Conservation (phyloP, 2,888 invertebrate genomes). For the Eremobia ochroleuca region DNA sequence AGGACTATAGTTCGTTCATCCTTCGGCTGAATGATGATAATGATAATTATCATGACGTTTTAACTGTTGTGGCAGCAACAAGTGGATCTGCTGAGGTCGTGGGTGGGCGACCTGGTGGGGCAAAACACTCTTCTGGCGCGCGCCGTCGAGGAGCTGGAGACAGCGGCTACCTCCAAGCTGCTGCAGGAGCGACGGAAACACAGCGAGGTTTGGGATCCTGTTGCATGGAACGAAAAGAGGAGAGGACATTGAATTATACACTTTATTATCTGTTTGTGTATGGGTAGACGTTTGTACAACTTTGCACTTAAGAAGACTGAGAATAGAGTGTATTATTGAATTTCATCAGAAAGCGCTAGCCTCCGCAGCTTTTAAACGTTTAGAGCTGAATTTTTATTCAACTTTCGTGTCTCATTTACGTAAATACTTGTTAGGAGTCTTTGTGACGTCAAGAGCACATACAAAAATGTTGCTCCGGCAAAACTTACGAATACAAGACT, state of each 20-base stretch:
- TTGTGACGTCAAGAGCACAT: neutral
- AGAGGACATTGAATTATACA: neutral
- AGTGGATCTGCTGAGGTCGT: conserved; percentile 91
- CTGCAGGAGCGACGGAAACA: conserved; percentile 81
- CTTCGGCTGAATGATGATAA: neutral
- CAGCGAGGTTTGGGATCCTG: conserved; percentile 76
- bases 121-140: conserved; percentile 93
- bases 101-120: conserved; percentile 93
- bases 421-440: neutral
- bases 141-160: conserved; percentile 93
- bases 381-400: neutral
- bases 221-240: neutral
- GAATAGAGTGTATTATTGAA: neutral
- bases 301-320: neutral
- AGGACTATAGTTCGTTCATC: no score
- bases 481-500: neutral
- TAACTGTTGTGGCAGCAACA: conserved; percentile 89
- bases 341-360: neutral
- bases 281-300: neutral
- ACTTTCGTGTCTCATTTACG: neutral
- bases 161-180: conserved; percentile 92
- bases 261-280: neutral
- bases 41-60: neutral
- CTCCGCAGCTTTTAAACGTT: neutral
- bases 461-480: neutral